Percentiles rank a stretch among this genome's conserved stretches.
phyloP scores from a whole-genome alignment of 2,797 vertebrate species.

The Melanotaenia nigrans region DNA sequence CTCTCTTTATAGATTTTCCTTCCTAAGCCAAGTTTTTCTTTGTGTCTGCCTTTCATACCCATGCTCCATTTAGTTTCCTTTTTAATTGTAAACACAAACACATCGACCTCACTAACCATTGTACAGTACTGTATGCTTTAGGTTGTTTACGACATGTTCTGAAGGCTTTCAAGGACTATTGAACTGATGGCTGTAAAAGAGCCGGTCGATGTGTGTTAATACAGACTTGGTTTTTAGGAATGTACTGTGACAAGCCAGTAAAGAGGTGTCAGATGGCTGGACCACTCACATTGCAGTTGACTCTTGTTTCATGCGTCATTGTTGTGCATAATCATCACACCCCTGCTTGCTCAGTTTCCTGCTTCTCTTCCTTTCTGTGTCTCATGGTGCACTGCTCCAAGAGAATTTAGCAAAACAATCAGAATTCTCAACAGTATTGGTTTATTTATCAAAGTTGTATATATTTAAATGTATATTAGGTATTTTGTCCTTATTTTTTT shows the following conservation, averaged over 20 bases:
- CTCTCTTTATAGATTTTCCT: constrained; percentile 15
- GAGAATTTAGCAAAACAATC: constrained; percentile 68
- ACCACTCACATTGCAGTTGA: constrained; percentile 12
- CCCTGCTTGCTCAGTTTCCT: constrained; percentile 28
- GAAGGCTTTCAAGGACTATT: constrained; percentile 49
- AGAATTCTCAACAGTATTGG: constrained; percentile 85
- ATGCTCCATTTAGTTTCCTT: constrained; percentile 26
- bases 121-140: constrained; percentile 39
- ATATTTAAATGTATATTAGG: constrained; percentile 91
- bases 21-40: constrained; percentile 10
- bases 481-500: constrained; percentile 84
- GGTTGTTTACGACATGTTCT: constrained; percentile 35
- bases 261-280: constrained; percentile 12
- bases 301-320: constrained; percentile 46
- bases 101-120: constrained; percentile 28
- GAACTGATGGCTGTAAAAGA: constrained; percentile 24
- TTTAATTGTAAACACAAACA: constrained; percentile 35
- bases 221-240: constrained; percentile 51
- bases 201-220: constrained; percentile 47
- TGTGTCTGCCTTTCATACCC: constrained; percentile 11
- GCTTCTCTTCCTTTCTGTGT: constrained; percentile 29
- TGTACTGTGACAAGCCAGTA: constrained; percentile 32
- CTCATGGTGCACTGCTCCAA: constrained; percentile 58
- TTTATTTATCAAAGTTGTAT: constrained; percentile 97
- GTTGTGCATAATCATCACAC: constrained; percentile 21